Evolutionary conservation across 2,113 vertebrate species (phyloP), one percentile per base, ranked within the genome.

Genomic region (Proterorhinus semilunaris): DNA sequence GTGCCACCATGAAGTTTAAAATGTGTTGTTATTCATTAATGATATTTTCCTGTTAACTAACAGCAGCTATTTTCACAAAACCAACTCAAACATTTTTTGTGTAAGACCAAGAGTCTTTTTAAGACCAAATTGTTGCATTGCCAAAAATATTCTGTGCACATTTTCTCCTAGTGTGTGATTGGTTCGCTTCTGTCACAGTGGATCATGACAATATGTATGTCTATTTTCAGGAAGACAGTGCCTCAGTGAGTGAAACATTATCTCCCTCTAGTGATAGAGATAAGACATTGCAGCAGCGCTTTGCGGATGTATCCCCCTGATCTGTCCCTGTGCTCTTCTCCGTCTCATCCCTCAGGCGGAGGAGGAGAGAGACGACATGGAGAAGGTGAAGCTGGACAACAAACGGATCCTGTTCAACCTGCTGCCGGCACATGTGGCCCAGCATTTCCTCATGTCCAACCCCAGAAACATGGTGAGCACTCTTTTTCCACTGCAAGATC

Each of bases 361-460:
- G 91, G 97, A 99, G 86, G 98, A 99, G 76, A 92, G 95, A 71
- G 93, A 94, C 5, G 98, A 98, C 88, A 99, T 99, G 98, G 97
- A 99, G 77, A 94, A 91, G 75, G 98, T 99, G 67, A 99, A 99
- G 83, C 86, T 99, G 87, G 98, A 99, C 87, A 99, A 99, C 83
- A 98, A 98, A 87, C 92, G 98, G 86, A 99, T 99, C 87, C 94
- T 99, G 73, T 99, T 99, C 88, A 99, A 99, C 85, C 91, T 99
- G 54, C 92, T 99, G 72, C 97, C 97, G 0, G 97, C 96, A 53
- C 98, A 99, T 1, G 98, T 99, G 45, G 97, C 98, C 46, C 96
- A 99, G 77, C 98, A 99, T 83, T 99, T 99, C 90, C 95, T 99
- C 62, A 95, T 97, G 94, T 99, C 98, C 52, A 99, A 99, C 83